Evolutionary conservation across 2,888 invertebrate genomes (phyloP).

Genomic region (Lymantria monacha): DNA sequence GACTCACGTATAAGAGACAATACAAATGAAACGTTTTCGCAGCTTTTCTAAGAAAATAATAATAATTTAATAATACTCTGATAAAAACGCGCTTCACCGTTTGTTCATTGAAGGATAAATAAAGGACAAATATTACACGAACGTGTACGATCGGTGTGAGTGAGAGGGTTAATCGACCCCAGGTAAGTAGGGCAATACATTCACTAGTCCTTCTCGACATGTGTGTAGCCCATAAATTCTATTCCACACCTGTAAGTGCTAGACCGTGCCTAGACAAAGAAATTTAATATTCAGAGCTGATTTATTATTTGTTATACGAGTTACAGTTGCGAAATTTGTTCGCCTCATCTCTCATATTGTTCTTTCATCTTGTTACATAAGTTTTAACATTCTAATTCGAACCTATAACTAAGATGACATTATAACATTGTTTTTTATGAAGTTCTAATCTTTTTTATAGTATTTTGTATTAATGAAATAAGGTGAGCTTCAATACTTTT

Average conservation of each 20-base stretch:
- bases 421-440: too few species aligned
- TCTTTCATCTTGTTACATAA: background rate
- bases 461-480: too few species aligned
- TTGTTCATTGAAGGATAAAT: too few species aligned
- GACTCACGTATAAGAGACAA: too few species aligned
- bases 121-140: constrained; percentile 15
- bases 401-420: too few species aligned
- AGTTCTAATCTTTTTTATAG: too few species aligned
- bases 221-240: constrained; percentile 69
- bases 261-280: constrained; percentile 70
- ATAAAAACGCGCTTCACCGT: too few species aligned
- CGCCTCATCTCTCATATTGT: background rate
- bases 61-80: too few species aligned
- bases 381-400: too few species aligned
- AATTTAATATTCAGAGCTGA: constrained; percentile 63
- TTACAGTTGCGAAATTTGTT: constrained; percentile 1
- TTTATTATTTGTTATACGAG: constrained; percentile 43
- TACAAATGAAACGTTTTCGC: too few species aligned
- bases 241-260: constrained; percentile 68
- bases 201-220: constrained; percentile 60
- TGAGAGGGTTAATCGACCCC: constrained; percentile 57
- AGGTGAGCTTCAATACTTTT: too few species aligned
- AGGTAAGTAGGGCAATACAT: constrained; percentile 69
- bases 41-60: too few species aligned
- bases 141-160: constrained; percentile 32